Percentiles rank a stretch among this genome's conserved stretches.
phyloP scores from a whole-genome alignment of 2,888 invertebrate genomes.

The Heliconius cydno region DNA sequence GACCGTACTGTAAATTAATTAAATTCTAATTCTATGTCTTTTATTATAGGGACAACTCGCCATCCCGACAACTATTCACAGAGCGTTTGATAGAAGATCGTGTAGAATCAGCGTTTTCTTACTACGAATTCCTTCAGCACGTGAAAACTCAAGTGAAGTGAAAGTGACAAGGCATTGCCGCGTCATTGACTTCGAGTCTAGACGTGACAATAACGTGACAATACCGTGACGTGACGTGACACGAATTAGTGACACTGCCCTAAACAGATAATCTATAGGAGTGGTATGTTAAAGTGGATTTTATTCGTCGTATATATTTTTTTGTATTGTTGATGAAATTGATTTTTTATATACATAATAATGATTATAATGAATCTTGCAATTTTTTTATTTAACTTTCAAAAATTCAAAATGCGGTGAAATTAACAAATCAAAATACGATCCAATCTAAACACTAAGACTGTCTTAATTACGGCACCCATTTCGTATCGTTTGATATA shows the following conservation, averaged over 20 bases:
- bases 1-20: too few species aligned
- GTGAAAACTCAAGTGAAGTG: constrained; percentile 95
- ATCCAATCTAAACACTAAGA: background rate
- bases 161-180: constrained; percentile 57
- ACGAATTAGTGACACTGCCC: constrained; percentile 60
- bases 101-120: constrained; percentile 96
- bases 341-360: background rate
- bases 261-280: constrained; percentile 45
- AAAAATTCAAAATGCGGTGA: too few species aligned
- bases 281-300: constrained; percentile 19
- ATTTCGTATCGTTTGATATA: background rate
- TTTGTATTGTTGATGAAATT: constrained; percentile 5
- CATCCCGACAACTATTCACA: constrained; percentile 90
- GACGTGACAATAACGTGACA: constrained; percentile 48
- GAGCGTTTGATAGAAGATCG: constrained; percentile 97
- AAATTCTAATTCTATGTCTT: background rate
- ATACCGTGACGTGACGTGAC: constrained; percentile 17
- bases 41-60: constrained; percentile 93
- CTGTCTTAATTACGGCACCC: background rate
- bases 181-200: constrained; percentile 30
- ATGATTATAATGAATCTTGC: background rate
- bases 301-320: constrained; percentile 12
- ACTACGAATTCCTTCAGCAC: constrained; percentile 99
- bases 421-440: background rate
- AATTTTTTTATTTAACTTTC: background rate